These are phyloP conservation scores for Oxytorus armatus DNA, from an alignment of 2,888 invertebrate genomes.

Conservation along the genomic window DNA sequence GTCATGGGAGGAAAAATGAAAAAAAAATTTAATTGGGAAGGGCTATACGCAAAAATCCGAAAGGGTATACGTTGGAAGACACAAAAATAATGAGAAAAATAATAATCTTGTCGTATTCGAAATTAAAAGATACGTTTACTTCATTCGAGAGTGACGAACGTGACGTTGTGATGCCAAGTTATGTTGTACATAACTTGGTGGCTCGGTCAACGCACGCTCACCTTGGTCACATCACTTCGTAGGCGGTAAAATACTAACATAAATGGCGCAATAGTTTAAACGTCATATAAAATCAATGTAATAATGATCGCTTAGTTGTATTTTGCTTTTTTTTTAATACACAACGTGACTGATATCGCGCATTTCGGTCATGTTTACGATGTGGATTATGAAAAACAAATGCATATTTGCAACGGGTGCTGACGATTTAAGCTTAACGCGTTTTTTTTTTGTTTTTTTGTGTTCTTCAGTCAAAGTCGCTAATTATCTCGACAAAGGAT, in stretches of 20 bases:
- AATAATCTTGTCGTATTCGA: neutral
- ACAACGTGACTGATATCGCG: neutral
- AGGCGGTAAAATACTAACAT: slow-evolving; percentile 37
- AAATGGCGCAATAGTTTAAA: slow-evolving; percentile 10
- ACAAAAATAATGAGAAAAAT: too few relatives aligned
- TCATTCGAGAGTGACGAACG: slow-evolving; percentile 1
- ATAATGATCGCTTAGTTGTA: neutral
- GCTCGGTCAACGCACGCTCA: neutral
- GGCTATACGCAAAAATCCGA: too few relatives aligned
- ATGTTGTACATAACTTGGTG: slow-evolving; percentile 6
- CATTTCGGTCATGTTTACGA: neutral
- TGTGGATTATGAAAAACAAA: neutral
- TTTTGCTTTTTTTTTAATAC: slow-evolving; percentile 21
- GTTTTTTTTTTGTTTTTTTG: too few relatives aligned
- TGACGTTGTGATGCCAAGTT: too few relatives aligned
- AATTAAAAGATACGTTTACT: slow-evolving; percentile 48
- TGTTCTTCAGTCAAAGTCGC: neutral
- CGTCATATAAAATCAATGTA: slow-evolving; percentile 1
- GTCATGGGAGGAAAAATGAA: too few relatives aligned
- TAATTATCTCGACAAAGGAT: neutral
- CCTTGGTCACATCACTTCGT: neutral
- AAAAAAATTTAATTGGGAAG: too few relatives aligned
- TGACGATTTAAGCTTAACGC: too few relatives aligned
- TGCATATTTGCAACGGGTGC: too few relatives aligned
- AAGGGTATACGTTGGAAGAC: too few relatives aligned